Evolutionary conservation across 1,140 invertebrate genomes (phyloP), one percentile per base, ranked within the genome.

Genomic region (Teleogryllus occipitalis): DNA sequence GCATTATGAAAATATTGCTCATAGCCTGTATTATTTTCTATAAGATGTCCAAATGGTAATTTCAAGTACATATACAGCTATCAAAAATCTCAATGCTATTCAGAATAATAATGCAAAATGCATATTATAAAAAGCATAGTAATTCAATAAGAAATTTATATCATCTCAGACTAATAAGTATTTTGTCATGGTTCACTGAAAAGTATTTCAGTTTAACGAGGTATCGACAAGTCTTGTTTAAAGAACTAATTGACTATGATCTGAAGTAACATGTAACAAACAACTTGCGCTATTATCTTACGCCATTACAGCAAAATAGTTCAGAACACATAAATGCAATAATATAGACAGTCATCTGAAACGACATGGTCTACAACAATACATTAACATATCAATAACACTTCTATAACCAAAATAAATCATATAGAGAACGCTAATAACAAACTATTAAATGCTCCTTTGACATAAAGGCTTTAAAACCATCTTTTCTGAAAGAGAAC

Each of bases 51-150:
- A 65, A 65, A 65, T 65, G 10, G 10, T 18, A 65, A 10, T 65
- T 65, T 65, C 18, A 65, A 18, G 18, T 65, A 65, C 54, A 65
- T 65, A 65, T 65, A 65, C 54, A 65, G 54, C 54, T 65, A 65
- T 65, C 54, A 65, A 65, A 65, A 65, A 65, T 65, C 54, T 65
- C 54, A 65, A 65, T 65, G 54, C 54, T 65, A 65, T 65, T 65
- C 54, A 65, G 54, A 65, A 18, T 65, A 18, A 65, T 10, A 65
- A 65, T 65, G 54, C 54, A 65, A 65, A 65, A 65, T 65, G 54
- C 54, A 65, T 18, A 65, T 65, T 65, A 65, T 65, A 65, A 65
- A 65, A 65, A 65, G 54, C 54, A 65, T 65, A 65, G 54, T 65
- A 65, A 65, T 65, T 65, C 18, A 65, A 65, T 65, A 65, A 65